Base-by-base conservation (phyloP, 92 coral and sea anemone genomes). In the Siderastrea siderea region DNA sequence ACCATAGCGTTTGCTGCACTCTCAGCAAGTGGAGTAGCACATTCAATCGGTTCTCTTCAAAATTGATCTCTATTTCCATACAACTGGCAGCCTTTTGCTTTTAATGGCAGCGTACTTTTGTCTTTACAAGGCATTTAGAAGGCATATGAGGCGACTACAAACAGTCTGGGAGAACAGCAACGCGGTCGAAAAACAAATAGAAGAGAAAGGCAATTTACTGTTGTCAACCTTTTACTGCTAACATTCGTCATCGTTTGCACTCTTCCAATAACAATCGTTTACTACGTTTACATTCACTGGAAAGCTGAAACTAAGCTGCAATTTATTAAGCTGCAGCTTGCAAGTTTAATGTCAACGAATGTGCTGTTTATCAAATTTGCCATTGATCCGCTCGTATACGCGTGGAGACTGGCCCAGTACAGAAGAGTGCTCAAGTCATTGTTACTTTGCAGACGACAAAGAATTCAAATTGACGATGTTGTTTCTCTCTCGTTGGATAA, bases 311-410 rank as follows among this genome's bases (percentile, higher is more conserved):
- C 43, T 55, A 13, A 26, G 1, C 63, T 72, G 15, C n/a, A 57
- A 16, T 26, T 3, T 5, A 9, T 72, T 1, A 85, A 44, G 48
- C 58, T 76, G 8, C 48, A 49, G 47, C 73, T 84, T 19, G 93
- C 87, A 6, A 68, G 17, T 54, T 71, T 79, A 54, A 10, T 90
- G 2, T 53, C 89, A 45, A 74, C 19, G 46, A 74, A 77, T 63
- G 79, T 92, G 16, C 58, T 92, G 77, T 84, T 92, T 52, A 68
- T 92, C 10, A 92, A 92, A 82, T 88, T 92, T 68, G 94, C 94
- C 4, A 80, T 92, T n/a, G 94, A 92, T 75, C 92, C 94, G 7
- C 89, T 92, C 15, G 68, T 92, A 2, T 92, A 92, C 57, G 89
- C 89, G 60, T 92, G 94, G 94, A 64, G 94, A 68, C 89, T 92